Conservation (phyloP, 2,888 invertebrate species). For the Lysandra bellargus region DNA sequence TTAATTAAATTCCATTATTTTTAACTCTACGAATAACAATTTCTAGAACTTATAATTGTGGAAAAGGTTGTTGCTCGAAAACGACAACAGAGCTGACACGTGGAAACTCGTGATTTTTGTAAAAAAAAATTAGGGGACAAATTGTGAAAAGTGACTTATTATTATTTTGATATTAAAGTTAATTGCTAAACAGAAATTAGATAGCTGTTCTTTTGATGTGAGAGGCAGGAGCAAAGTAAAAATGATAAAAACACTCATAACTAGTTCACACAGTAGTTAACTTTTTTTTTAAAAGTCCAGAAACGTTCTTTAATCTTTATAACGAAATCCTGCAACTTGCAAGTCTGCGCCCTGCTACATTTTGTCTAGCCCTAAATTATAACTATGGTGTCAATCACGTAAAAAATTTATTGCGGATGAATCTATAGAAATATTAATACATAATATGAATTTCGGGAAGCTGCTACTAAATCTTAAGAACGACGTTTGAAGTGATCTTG, state of each 20-base stretch:
- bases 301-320: too few species aligned
- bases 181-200: background rate
- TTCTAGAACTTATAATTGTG: background rate
- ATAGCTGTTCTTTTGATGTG: too few species aligned
- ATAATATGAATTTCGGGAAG: slow-evolving; percentile 19
- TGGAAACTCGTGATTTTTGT: background rate
- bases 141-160: background rate
- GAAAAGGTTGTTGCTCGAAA: background rate
- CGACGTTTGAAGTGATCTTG: slow-evolving; percentile 20
- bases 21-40: background rate
- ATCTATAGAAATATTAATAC: background rate
- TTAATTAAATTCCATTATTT: slow-evolving; percentile 14
- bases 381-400: background rate
- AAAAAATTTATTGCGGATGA: background rate
- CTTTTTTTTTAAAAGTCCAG: too few species aligned
- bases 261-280: too few species aligned
- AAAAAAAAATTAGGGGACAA: background rate
- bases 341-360: background rate
- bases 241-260: too few species aligned
- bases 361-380: background rate
- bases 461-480: background rate
- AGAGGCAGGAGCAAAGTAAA: too few species aligned
- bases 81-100: background rate
- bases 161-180: background rate
- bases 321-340: background rate